Evolutionary conservation across 30 jellyfish, hydroid and myxozoan genomes (phyloP).

Genomic region (Rhopilema esculentum): DNA sequence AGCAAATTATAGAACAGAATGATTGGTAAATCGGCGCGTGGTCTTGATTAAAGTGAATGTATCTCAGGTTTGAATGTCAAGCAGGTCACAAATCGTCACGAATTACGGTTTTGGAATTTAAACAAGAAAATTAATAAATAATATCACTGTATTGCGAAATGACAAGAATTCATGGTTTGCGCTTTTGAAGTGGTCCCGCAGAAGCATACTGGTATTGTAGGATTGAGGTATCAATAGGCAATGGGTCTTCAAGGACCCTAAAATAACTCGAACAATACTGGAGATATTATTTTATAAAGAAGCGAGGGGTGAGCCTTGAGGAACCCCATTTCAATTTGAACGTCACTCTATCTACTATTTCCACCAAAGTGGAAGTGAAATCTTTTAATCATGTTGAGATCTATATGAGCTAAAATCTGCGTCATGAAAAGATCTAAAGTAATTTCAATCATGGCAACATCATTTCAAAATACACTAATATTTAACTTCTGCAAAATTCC

Average conservation of each 20-base stretch:
- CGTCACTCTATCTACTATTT: background rate
- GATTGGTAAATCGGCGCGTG: background rate
- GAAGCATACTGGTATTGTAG: no score
- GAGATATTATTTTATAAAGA: no score
- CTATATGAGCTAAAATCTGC: background rate
- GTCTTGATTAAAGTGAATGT: background rate
- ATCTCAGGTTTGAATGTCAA: background rate
- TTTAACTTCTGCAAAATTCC: no score
- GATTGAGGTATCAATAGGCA: background rate
- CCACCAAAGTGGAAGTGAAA: background rate
- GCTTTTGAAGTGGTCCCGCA: background rate
- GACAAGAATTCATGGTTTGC: background rate
- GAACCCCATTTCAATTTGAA: background rate
- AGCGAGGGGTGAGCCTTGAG: background rate
- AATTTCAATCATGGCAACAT: no score
- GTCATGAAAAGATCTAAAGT: no score
- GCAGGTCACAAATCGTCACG: background rate
- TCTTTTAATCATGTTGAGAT: background rate
- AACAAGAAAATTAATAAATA: no score
- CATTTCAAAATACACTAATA: no score
- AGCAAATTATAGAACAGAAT: no score
- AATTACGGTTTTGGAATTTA: no score
- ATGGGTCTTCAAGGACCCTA: no score
- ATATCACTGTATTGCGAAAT: background rate
- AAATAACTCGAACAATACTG: no score